A percentile compares a stretch with the other conserved stretches of the same genome.
Conservation (phyloP, 2,797 vertebrate genomes). For the Malacoctenus gilli region DNA sequence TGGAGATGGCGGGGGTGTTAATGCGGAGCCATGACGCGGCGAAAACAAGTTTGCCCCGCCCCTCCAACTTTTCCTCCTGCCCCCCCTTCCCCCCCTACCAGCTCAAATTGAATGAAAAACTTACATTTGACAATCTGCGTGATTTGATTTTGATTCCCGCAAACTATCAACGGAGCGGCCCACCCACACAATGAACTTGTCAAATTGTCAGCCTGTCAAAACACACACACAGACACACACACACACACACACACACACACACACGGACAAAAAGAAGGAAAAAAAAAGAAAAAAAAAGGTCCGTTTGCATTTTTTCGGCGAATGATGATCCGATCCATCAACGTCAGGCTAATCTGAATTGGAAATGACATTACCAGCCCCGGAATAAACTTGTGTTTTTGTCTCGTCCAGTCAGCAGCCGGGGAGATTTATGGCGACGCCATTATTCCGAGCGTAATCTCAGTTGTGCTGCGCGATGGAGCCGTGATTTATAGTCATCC, state of each 20-base stretch:
- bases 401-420: slow-evolving; percentile 67
- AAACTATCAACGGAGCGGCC: slow-evolving; percentile 46
- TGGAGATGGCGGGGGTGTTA: not conserved
- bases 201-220: slow-evolving; percentile 63
- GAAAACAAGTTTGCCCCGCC: slow-evolving; percentile 14
- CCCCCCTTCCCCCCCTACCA: too few relatives aligned
- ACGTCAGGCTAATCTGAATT: slow-evolving; percentile 76
- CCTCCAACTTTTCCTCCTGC: slow-evolving; percentile 35
- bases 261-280: too few relatives aligned
- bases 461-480: slow-evolving; percentile 69
- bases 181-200: slow-evolving; percentile 65
- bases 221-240: too few relatives aligned
- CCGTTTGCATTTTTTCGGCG: slow-evolving; percentile 72
- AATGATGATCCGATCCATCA: slow-evolving; percentile 79
- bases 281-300: slow-evolving; percentile 47
- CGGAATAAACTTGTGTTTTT: slow-evolving; percentile 66
- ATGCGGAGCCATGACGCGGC: slow-evolving; percentile 9
- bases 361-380: slow-evolving; percentile 70
- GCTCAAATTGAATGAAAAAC: slow-evolving; percentile 45
- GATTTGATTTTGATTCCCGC: slow-evolving; percentile 44
- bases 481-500: slow-evolving; percentile 79
- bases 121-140: slow-evolving; percentile 53
- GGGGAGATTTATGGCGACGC: slow-evolving; percentile 76
- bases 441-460: slow-evolving; percentile 81
- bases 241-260: too few relatives aligned